Evolutionary conservation across 2,888 invertebrate species (phyloP), one percentile per base, ranked within the genome.

Genomic region (Pasiphila rectangulata): DNA sequence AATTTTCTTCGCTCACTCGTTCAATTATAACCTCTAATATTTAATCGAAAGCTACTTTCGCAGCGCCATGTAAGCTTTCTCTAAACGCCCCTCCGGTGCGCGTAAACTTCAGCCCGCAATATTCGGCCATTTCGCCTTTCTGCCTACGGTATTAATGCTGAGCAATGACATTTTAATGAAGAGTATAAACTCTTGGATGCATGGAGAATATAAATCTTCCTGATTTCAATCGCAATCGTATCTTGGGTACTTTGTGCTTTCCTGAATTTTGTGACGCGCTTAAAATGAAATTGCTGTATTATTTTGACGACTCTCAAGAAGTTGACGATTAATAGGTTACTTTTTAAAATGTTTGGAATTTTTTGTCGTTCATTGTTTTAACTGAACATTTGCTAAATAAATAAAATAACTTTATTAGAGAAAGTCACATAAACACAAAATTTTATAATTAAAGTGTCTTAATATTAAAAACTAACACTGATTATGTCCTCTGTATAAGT

Each of bases 161-260:
- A 63, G 62, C 62, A 65, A 67, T 65, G 66, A 61, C 61, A 67
- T 66, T 68, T 69, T 69, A 67, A 71, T 68, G 66, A 66, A 65
- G 56, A 58, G 53, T 56, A 64, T 66, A 65, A 67, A 67, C 58
- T 61, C 52, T 46, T 48, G 54, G 54, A 61, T 59, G 57, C 56
- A 62, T 52, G 55, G 51, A 41, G 46, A 44, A 48, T 51, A 43
- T 54, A 54, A 54, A 56, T 54, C 54, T 52, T 51, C 32, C 49
- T 51, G 54, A 48, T 51, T 52, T 44, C 40, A 29, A 30, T 42
- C 45, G 51, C 42, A 46, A 49, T 51, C 45, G 46, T 51, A 39
- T 23, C 12, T 12, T 35, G 24, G 39, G 34, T 35, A 32, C 32
- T 24, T 42, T 12, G 19, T 15, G 30, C 15, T 13, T 30, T 30